Evolutionary conservation across 2,113 vertebrate species (phyloP), one percentile per base, ranked within the genome.

Genomic region (Neopipo cinnamomea): DNA sequence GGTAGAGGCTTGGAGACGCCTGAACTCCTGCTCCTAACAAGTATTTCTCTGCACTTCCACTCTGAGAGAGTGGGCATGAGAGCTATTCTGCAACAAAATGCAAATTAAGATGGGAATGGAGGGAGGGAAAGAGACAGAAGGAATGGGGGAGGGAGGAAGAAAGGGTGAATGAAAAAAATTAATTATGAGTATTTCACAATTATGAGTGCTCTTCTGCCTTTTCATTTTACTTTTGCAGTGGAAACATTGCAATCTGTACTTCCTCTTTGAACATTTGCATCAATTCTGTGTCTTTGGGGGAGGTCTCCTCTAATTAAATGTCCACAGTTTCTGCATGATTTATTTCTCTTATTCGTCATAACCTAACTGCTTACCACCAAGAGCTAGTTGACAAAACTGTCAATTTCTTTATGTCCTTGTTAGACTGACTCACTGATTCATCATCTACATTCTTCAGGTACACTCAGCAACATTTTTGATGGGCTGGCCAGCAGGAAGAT

Each of bases 341-440:
- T 94, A 74, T 89, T 93, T 93, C 31, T 87, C 21, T 87, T 88
- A 72, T 89, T 88, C 58, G 62, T 93, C 72, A 93, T 86, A 93
- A 93, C 24, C 30, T 88, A 88, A 90, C 83, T 82, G 49, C 46
- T 94, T 90, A 63, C 59, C 42, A 75, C 17, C 58, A 85, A 68
- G 62, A 85, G 23, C 16, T 58, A 52, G 74, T 39, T 95, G 90
- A 85, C 85, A 85, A 85, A 93, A 83, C 62, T 96, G 94, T 76
- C 96, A 90, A 86, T 88, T 95, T 85, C 75, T 88, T 93, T 72
- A 62, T 2, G 1, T 88, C 71, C 37, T 88, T 89, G n/a, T 66
- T 85, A 77, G 16, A 14, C 33, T 88, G 58, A 82, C 20, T 83
- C 63, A 83, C 44, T 70, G 78, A 92, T 92, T 90, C 46, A 90